These are phyloP conservation scores for Ormyrus nitidulus DNA, from an alignment of 2,888 invertebrate genomes.

Conservation along the genomic window DNA sequence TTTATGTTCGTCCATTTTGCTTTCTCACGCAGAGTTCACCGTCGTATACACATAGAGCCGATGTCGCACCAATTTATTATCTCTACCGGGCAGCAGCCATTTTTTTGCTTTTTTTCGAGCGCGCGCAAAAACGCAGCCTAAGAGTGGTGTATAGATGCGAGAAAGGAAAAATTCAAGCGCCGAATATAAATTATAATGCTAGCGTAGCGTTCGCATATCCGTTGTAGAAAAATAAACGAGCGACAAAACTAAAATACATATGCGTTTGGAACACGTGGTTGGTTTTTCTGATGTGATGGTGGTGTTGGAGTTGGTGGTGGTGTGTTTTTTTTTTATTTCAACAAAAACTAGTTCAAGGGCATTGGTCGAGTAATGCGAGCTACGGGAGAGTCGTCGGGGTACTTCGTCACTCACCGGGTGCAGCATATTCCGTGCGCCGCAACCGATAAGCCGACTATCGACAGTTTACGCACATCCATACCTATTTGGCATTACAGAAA, in stretches of 20 bases:
- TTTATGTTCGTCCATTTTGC: conserved; percentile 21
- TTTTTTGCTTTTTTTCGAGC: no score
- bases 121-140: neutral
- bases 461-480: conserved; percentile 73
- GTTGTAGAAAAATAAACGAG: neutral
- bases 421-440: conserved; percentile 74
- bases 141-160: neutral
- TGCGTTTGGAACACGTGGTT: conserved; percentile 6
- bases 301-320: conserved; percentile 28
- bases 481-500: conserved; percentile 76
- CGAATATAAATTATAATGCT: neutral
- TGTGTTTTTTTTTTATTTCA: conserved; percentile 15
- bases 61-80: conserved; percentile 6
- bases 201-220: neutral
- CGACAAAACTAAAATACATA: neutral
- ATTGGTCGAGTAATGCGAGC: conserved; percentile 67
- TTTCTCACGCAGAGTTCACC: conserved; percentile 39
- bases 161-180: neutral
- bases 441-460: conserved; percentile 75
- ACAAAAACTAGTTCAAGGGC: conserved; percentile 55
- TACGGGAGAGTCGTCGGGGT: conserved; percentile 63
- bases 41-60: conserved; percentile 22
- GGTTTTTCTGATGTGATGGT: conserved; percentile 34
- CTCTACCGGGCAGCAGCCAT: no score
- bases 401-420: conserved; percentile 75